phyloP scores from a whole-genome alignment of 1,140 invertebrate genomes.

The Solenopsis fugax region DNA sequence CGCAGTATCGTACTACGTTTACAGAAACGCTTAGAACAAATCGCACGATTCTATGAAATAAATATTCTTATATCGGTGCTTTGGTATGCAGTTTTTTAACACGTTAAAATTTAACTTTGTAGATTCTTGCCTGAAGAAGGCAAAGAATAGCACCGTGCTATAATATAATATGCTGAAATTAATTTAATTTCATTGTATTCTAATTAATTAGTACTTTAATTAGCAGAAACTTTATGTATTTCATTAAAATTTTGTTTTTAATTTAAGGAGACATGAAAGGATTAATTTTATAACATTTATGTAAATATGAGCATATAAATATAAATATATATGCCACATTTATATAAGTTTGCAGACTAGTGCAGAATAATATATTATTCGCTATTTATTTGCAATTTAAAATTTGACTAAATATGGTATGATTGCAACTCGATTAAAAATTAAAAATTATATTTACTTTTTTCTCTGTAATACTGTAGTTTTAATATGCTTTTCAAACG shows the following conservation, averaged over 20 bases:
- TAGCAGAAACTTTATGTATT: not conserved
- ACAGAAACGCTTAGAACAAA: conserved; percentile 38
- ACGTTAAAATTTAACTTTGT: not conserved
- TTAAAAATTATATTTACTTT: conserved; percentile 36
- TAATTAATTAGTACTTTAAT: not conserved
- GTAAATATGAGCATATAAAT: not conserved
- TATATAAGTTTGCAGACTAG: not conserved
- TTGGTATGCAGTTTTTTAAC: not conserved
- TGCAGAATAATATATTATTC: not conserved
- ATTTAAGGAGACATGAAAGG: not conserved
- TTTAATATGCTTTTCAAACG: conserved; percentile 44
- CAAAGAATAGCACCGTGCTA: not conserved
- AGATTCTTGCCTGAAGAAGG: not conserved
- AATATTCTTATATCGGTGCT: not conserved
- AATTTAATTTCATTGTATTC: not conserved
- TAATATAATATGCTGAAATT: not conserved
- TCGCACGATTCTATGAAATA: conserved; percentile 9
- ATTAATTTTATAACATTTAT: not conserved
- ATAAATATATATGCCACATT: not conserved
- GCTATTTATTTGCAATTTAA: not conserved
- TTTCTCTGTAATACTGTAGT: not conserved
- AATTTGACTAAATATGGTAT: not conserved
- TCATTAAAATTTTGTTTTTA: conserved; percentile 3
- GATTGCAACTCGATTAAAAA: not conserved
- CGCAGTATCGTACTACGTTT: conserved; percentile 26